Evolutionary conservation across 2,113 vertebrate genomes (phyloP).

Genomic region (Psittacus erithacus): DNA sequence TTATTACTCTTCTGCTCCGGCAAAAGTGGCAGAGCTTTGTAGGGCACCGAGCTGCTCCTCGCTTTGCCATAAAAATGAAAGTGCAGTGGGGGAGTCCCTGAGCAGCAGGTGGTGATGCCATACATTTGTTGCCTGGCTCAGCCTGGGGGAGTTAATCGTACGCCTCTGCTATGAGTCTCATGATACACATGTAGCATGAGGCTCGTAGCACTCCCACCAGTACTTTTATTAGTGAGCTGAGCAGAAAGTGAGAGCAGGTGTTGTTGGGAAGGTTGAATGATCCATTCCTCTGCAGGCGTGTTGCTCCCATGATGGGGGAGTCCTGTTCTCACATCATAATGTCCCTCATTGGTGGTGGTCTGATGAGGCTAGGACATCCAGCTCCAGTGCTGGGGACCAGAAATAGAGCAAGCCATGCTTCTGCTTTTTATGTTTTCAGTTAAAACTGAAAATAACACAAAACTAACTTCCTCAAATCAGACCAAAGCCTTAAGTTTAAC

Average conservation of each 20-base stretch:
- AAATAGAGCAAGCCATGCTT: not conserved
- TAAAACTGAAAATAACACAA: not conserved
- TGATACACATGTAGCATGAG: not conserved
- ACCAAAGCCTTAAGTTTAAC: not conserved
- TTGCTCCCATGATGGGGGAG: not conserved
- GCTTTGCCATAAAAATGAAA: not conserved
- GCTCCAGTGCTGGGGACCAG: not conserved
- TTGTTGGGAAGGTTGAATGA: not conserved
- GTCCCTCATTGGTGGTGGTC: not conserved
- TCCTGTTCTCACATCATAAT: not conserved
- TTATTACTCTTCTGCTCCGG: not conserved
- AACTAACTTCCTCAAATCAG: not conserved
- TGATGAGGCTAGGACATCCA: not conserved
- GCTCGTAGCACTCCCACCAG: not conserved
- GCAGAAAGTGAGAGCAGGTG: not conserved
- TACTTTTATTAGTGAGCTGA: not conserved
- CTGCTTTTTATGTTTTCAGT: not conserved
- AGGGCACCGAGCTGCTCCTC: not conserved
- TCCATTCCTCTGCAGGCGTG: accelerated
- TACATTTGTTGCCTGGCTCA: not conserved
- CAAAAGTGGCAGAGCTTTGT: not conserved
- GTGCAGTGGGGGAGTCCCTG: not conserved
- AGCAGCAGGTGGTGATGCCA: not conserved
- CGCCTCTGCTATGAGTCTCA: accelerated
- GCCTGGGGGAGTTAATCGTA: not conserved